Evolutionary conservation across 2,888 invertebrate species (phyloP), one percentile per base, ranked within the genome.

Genomic region (Brachypterus glaber): DNA sequence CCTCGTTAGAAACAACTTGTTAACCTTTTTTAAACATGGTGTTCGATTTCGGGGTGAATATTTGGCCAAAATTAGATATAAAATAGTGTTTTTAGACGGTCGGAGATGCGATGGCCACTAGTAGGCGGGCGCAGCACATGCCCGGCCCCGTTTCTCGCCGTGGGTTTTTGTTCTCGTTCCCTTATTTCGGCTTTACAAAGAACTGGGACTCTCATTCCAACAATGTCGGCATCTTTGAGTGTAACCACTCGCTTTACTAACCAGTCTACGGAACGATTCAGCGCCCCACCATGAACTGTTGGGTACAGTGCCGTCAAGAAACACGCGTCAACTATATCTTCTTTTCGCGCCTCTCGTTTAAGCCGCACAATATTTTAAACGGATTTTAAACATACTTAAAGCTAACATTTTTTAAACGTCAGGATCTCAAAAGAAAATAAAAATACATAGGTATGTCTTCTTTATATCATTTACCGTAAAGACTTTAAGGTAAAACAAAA

Each of bases 131-230:
- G 27, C 49, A 47, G 49, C 44, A 44, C 46, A 51, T 48, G 48
- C 54, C 53, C 58, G 59, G 58, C 55, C 60, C 57, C 50, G 48
- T n/a, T n/a, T n/a, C n/a, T n/a, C n/a, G n/a, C n/a, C 43, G 39
- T 44, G 38, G 50, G 58, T 60, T 57, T 56, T 54, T 52, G 53
- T 52, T 52, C 52, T 53, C 51, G 53, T 58, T 58, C 56, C 55
- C 54, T 54, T 57, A 59, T 59, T 59, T 59, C 58, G 58, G 59
- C 54, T 49, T 46, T 51, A 58, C 55, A 58, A 57, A 58, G 55
- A 57, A 50, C 50, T 41, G 50, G 52, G 52, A 53, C 51, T 50
- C 45, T 50, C 49, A 49, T 52, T 51, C 46, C 52, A 46, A 48
- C 51, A 47, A 49, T 48, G 57, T 54, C 57, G 58, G 59, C 54